Evolutionary conservation across 1,140 invertebrate species (phyloP).

Genomic region (Uloborus diversus): DNA sequence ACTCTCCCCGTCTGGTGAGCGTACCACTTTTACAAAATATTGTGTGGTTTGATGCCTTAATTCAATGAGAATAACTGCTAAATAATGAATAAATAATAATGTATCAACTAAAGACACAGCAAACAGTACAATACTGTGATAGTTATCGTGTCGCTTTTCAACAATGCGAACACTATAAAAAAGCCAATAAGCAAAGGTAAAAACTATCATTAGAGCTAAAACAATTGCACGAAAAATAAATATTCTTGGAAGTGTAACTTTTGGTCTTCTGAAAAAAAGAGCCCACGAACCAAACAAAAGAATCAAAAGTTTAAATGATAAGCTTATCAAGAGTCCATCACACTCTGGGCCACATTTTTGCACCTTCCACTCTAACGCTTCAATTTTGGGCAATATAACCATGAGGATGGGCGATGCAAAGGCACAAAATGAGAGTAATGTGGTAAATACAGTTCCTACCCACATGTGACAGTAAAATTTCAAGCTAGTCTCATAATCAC

Average conservation of each 20-base stretch:
- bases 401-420: conserved; percentile 93
- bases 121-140: conserved; percentile 79
- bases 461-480: conserved; percentile 81
- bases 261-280: conserved; percentile 72
- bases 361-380: conserved; percentile 64
- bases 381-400: conserved; percentile 91
- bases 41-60: conserved; percentile 87
- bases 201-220: conserved; percentile 86
- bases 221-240: conserved; percentile 90
- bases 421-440: conserved; percentile 79
- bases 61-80: conserved; percentile 91
- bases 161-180: conserved; percentile 93
- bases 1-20: conserved; percentile 90
- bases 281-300: conserved; percentile 94
- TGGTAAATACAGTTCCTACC: conserved; percentile 78
- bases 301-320: conserved; percentile 91
- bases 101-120: conserved; percentile 91
- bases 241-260: conserved; percentile 91
- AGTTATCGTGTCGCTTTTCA: conserved; percentile 63
- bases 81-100: conserved; percentile 93
- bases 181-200: conserved; percentile 96
- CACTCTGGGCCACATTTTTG: conserved; percentile 82
- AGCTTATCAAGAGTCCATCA: conserved; percentile 87
- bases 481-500: conserved; percentile 61
- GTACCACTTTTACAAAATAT: conserved; percentile 89